These are phyloP conservation scores for Asteroscopus sphinx DNA, from an alignment of 2,888 invertebrate genomes.

Conservation along the genomic window DNA sequence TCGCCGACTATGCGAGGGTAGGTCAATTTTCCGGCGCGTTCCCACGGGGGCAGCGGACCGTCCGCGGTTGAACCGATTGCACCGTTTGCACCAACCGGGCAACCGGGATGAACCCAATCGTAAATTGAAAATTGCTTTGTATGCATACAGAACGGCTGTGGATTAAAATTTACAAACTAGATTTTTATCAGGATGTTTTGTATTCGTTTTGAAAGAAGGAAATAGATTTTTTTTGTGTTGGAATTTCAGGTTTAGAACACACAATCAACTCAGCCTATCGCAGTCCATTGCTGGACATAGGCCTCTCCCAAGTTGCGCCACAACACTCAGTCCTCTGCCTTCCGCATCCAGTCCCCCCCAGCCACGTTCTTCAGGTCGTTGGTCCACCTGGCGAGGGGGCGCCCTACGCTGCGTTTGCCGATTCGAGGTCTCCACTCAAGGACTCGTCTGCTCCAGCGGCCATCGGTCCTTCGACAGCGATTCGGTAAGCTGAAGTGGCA, in stretches of 20 bases:
- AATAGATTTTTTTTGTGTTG: constrained; percentile 8
- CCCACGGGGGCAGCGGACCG: constrained; percentile 30
- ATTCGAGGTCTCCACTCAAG: no score
- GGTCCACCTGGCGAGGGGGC: no score
- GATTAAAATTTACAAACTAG: constrained; percentile 46
- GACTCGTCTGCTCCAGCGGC: no score
- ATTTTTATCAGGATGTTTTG: constrained; percentile 37
- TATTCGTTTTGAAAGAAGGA: constrained; percentile 10
- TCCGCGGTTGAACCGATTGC: constrained; percentile 36
- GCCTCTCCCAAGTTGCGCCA: no score
- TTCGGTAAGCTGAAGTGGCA: no score
- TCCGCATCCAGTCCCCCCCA: no score
- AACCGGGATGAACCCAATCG: constrained; percentile 42
- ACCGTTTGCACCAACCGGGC: constrained; percentile 39
- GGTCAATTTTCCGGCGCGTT: constrained; percentile 54
- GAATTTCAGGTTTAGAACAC: not conserved
- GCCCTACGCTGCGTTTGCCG: no score
- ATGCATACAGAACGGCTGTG: constrained; percentile 54
- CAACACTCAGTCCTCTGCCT: no score
- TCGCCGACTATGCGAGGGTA: not conserved
- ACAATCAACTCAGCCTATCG: no score
- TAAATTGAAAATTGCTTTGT: constrained; percentile 66
- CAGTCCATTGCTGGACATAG: no score
- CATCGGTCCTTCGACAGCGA: no score
- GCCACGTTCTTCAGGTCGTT: no score